These are phyloP conservation scores for Eulacestoma nigropectus DNA, from an alignment of 2,113 vertebrate species.

Conservation along the genomic window DNA sequence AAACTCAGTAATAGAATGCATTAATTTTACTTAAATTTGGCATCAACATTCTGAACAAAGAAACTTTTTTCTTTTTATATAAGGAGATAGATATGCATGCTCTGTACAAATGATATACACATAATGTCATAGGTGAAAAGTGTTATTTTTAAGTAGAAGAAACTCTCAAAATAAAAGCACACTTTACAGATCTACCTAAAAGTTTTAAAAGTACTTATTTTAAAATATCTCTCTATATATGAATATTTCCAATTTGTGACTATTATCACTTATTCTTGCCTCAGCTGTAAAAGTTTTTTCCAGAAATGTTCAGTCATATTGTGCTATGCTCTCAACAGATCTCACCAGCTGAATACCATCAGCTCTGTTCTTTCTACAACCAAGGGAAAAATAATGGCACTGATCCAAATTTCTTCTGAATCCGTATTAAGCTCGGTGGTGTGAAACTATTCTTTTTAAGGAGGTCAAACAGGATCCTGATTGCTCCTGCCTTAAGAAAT, in stretches of 20 bases:
- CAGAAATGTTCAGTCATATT: not conserved
- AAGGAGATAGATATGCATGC: not conserved
- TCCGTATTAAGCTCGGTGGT: not conserved
- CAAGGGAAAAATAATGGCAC: constrained; percentile 10
- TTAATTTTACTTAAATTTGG: constrained; percentile 8
- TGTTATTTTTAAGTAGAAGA: not conserved
- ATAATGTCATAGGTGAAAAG: not conserved
- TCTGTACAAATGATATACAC: not conserved
- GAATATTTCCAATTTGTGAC: constrained; percentile 39
- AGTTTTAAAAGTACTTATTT: not conserved
- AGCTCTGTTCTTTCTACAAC: not conserved
- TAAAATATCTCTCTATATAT: not conserved
- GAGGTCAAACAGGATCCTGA: not conserved
- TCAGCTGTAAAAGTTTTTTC: constrained; percentile 26
- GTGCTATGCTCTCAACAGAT: constrained; percentile 20
- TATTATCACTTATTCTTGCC: constrained; percentile 52
- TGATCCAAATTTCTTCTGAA: constrained; percentile 27
- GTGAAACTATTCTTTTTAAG: not conserved
- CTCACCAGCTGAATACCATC: not conserved
- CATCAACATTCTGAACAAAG: not conserved
- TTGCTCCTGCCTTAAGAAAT: constrained; percentile 1
- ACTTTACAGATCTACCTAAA: not conserved
- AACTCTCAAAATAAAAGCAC: not conserved
- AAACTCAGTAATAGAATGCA: constrained; percentile 2
- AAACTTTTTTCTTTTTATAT: not conserved